These are phyloP conservation scores for Drosophila crucigera DNA, from an alignment of 2,888 invertebrate species.

Conservation along the genomic window DNA sequence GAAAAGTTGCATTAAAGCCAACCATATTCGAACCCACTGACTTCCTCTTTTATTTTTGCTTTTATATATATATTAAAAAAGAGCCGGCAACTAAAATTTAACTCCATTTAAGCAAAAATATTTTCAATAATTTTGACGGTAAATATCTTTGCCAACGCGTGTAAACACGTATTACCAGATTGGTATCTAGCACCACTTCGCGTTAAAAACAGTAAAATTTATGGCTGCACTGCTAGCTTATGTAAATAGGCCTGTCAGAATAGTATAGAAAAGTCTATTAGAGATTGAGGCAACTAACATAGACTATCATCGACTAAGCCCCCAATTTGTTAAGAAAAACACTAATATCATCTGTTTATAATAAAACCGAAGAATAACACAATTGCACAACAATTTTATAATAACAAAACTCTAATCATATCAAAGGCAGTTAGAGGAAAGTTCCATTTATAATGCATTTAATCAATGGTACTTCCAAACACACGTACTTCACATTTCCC, in stretches of 20 bases:
- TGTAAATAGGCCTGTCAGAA: neutral
- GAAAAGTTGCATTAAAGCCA: neutral
- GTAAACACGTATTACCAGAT: neutral
- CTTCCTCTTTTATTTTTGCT: neutral
- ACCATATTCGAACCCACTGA: neutral
- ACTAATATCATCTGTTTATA: no score
- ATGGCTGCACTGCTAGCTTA: neutral
- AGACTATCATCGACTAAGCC: no score
- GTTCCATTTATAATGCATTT: neutral
- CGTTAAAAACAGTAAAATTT: neutral
- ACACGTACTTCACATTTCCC: neutral
- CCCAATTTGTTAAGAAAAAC: no score
- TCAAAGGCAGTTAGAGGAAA: neutral
- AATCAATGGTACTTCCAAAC: neutral
- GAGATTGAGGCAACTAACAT: neutral
- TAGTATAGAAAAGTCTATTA: neutral
- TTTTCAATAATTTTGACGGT: no score
- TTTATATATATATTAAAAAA: neutral
- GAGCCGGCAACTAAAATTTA: neutral
- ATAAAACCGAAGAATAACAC: neutral
- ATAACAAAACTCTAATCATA: neutral
- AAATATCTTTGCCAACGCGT: neutral
- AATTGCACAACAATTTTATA: neutral
- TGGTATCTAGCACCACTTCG: neutral
- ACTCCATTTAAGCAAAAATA: no score